Percentiles rank a stretch among this genome's conserved stretches.
Conservation (phyloP, 1,140 invertebrate genomes). For the Drosophila ohnishii region DNA sequence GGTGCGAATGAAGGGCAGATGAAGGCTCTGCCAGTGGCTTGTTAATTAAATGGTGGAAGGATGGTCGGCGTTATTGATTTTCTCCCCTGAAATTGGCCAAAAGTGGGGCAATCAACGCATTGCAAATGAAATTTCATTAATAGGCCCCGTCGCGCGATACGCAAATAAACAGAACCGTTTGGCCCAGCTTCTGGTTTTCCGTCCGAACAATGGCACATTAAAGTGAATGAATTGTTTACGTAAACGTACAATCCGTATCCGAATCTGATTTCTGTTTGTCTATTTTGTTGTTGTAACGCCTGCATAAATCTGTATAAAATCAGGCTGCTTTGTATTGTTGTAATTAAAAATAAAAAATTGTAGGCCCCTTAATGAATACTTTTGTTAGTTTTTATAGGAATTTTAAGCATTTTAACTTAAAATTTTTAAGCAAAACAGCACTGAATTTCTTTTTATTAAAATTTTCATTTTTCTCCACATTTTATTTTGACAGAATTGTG, state of each 20-base stretch:
- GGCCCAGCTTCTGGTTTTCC: conserved; percentile 26
- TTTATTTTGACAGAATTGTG: conserved; percentile 31
- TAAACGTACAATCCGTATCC: conserved; percentile 23
- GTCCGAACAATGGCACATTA: conserved; percentile 59
- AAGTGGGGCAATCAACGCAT: conserved; percentile 58
- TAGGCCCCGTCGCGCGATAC: conserved; percentile 66
- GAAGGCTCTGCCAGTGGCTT: conserved; percentile 11
- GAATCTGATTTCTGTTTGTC: conserved; percentile 33
- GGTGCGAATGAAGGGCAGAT: conserved; percentile 22
- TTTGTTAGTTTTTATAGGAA: neutral
- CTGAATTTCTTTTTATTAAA: conserved; percentile 3
- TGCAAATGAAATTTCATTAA: conserved; percentile 70
- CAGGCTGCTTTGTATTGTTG: conserved; percentile 20
- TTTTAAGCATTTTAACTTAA: neutral
- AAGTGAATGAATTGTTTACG: conserved; percentile 64
- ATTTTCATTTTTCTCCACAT: conserved; percentile 3
- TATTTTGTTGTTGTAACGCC: conserved; percentile 45
- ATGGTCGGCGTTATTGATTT: conserved; percentile 44
- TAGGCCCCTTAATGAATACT: neutral
- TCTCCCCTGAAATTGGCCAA: conserved; percentile 22
- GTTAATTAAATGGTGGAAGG: conserved; percentile 50
- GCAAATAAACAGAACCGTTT: conserved; percentile 67
- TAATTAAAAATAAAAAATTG: conserved; percentile 37
- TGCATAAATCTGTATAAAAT: conserved; percentile 39
- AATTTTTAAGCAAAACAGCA: neutral